Conservation (phyloP, 1,140 invertebrate species). For the Drosophila kurseongensis region DNA sequence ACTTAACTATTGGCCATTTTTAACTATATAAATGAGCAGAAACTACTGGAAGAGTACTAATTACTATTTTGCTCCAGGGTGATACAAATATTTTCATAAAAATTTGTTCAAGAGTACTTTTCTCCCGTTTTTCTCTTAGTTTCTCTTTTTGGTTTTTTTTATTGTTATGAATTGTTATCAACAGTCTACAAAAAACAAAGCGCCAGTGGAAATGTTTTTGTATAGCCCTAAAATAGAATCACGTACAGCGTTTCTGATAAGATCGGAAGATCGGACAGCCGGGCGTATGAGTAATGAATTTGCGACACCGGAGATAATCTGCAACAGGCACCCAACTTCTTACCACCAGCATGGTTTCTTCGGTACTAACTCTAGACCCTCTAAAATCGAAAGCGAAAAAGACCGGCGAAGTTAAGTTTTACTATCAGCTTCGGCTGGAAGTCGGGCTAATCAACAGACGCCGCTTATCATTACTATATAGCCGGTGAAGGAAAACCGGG, state of each 20-base stretch:
- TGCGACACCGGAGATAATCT: constrained; percentile 2
- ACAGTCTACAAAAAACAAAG: background rate
- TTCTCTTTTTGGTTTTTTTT: background rate
- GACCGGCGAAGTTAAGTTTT: background rate
- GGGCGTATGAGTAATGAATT: constrained; percentile 34
- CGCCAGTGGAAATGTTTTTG: constrained; percentile 21
- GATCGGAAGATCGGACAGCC: constrained; percentile 14
- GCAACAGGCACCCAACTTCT: constrained; percentile 33
- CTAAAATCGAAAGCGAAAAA: constrained; percentile 22
- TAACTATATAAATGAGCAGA: background rate
- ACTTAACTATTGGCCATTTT: too few relatives aligned
- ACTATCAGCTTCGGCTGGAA: constrained; percentile 42
- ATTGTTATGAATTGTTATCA: constrained; percentile 42
- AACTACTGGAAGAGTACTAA: background rate
- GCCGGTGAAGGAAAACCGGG: background rate
- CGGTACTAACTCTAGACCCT: constrained; percentile 45
- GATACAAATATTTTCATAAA: background rate
- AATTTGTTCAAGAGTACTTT: background rate
- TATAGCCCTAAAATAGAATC: constrained; percentile 53
- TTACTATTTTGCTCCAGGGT: background rate
- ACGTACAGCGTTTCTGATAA: constrained; percentile 55
- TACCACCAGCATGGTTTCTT: constrained; percentile 66
- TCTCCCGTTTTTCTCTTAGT: constrained; percentile 3
- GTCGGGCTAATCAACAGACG: constrained; percentile 35
- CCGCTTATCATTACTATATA: constrained; percentile 26